Conservation (phyloP, 2,797 vertebrate genomes). For the Pygocentrus nattereri region DNA sequence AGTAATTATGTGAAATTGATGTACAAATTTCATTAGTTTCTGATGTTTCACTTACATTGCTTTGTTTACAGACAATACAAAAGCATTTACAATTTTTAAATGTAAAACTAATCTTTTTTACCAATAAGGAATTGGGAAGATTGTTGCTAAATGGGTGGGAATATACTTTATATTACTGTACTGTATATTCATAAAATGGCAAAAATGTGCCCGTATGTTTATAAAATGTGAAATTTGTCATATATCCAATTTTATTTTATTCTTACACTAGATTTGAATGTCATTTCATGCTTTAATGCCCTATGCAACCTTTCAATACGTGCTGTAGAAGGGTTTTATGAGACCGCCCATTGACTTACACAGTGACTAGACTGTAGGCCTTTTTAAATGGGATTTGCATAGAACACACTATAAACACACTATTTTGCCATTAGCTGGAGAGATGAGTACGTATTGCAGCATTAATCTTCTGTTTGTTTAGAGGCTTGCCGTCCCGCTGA, state of each 20-base stretch:
- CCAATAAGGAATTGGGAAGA: not conserved
- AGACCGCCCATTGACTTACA: constrained; percentile 6
- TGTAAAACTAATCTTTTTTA: not conserved
- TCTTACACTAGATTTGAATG: not conserved
- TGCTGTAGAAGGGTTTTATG: not conserved
- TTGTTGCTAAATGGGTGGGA: not conserved
- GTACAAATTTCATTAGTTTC: too few species aligned
- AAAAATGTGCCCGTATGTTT: not conserved
- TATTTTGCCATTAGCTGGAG: constrained; percentile 1
- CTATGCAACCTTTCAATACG: not conserved
- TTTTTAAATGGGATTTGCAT: not conserved
- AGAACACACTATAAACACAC: constrained; percentile 3
- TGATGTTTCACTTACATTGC: too few species aligned
- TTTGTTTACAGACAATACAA: not conserved
- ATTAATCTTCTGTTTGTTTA: constrained; percentile 30
- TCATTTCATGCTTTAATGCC: constrained; percentile 2
- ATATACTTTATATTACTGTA: not conserved
- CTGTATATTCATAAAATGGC: not conserved
- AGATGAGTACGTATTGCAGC: not conserved
- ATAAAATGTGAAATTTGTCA: too few species aligned
- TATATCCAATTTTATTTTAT: not conserved
- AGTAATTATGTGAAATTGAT: too few species aligned
- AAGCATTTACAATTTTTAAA: not conserved
- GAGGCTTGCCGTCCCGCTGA: constrained; percentile 9
- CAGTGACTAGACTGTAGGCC: not conserved